Conservation (phyloP, 2,888 invertebrate species). For the Zygogramma bicolorata region DNA sequence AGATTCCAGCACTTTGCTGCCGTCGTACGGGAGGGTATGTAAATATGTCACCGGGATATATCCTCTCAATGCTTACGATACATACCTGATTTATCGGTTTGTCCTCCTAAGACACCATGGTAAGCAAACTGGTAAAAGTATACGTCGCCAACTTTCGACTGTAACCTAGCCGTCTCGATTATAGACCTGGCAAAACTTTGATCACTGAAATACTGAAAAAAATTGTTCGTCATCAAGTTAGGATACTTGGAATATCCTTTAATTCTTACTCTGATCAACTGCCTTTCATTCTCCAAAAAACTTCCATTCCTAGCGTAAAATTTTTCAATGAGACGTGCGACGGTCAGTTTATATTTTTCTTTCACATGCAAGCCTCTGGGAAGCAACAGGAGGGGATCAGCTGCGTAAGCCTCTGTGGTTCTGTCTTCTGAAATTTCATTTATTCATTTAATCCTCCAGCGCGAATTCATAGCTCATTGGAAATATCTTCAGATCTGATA, state of each 20-base stretch:
- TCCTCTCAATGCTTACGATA: background rate
- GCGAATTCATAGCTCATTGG: too few relatives aligned
- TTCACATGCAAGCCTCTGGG: slow-evolving; percentile 43
- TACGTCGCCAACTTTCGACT: slow-evolving; percentile 44
- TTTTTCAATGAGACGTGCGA: slow-evolving; percentile 39
- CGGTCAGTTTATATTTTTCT: slow-evolving; percentile 14
- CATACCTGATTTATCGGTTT: slow-evolving; percentile 43
- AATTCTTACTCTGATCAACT: slow-evolving; percentile 26
- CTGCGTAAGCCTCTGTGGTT: slow-evolving; percentile 21
- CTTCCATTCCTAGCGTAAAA: slow-evolving; percentile 37
- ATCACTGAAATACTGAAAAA: slow-evolving; percentile 48
- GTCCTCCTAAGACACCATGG: slow-evolving; percentile 44
- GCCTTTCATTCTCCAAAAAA: slow-evolving; percentile 20
- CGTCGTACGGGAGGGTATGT: too few relatives aligned
- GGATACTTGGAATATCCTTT: background rate
- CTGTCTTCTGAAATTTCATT: background rate
- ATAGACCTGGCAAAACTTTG: slow-evolving; percentile 48
- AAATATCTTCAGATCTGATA: too few relatives aligned
- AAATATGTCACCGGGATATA: too few relatives aligned
- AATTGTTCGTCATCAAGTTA: background rate
- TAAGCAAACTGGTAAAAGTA: slow-evolving; percentile 51
- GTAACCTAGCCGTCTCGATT: slow-evolving; percentile 47
- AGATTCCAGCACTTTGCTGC: too few relatives aligned
- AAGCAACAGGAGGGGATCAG: slow-evolving; percentile 25
- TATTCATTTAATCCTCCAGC: background rate